These are phyloP conservation scores for Amphiprion percula DNA, from an alignment of 2,113 vertebrate species.

Conservation along the genomic window DNA sequence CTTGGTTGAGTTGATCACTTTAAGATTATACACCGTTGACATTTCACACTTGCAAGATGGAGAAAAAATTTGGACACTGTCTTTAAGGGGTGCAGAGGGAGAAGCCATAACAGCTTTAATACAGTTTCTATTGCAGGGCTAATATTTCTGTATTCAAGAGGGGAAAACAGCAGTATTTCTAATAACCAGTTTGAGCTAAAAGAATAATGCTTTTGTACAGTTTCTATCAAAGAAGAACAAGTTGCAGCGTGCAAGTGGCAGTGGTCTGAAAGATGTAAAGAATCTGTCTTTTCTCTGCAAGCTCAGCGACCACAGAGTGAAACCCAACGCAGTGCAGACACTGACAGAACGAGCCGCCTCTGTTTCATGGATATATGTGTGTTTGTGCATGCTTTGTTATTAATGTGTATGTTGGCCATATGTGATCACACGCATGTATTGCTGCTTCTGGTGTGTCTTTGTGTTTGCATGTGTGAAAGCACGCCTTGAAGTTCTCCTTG, in stretches of 20 bases:
- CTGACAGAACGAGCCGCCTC: constrained; percentile 39
- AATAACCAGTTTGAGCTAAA: constrained; percentile 6
- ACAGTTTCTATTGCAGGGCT: constrained; percentile 4
- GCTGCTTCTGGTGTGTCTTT: constrained; percentile 66
- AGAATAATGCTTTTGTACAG: constrained; percentile 10
- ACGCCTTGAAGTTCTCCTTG: constrained; percentile 68
- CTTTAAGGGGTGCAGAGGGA: constrained; percentile 34
- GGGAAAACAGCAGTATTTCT: not conserved
- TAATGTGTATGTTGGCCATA: constrained; percentile 6
- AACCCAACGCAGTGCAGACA: constrained; percentile 63
- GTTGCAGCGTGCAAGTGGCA: constrained; percentile 81
- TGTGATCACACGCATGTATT: constrained; percentile 75
- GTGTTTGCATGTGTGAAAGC: constrained; percentile 49
- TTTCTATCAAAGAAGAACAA: constrained; percentile 37
- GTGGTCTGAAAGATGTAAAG: constrained; percentile 88
- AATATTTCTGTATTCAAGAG: constrained; percentile 12
- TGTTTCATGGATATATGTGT: constrained; percentile 1
- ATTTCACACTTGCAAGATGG: constrained; percentile 55
- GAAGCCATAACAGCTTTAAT: constrained; percentile 35
- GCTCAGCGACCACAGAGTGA: constrained; percentile 83
- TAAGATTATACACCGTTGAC: constrained; percentile 66
- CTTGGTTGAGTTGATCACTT: constrained; percentile 46
- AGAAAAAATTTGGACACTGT: constrained; percentile 53
- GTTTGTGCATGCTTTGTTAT: constrained; percentile 4
- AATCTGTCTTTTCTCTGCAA: constrained; percentile 87